Percentiles rank a stretch among this genome's conserved stretches.
phyloP scores from a whole-genome alignment of 2,888 invertebrate genomes.

The Spodoptera littoralis region DNA sequence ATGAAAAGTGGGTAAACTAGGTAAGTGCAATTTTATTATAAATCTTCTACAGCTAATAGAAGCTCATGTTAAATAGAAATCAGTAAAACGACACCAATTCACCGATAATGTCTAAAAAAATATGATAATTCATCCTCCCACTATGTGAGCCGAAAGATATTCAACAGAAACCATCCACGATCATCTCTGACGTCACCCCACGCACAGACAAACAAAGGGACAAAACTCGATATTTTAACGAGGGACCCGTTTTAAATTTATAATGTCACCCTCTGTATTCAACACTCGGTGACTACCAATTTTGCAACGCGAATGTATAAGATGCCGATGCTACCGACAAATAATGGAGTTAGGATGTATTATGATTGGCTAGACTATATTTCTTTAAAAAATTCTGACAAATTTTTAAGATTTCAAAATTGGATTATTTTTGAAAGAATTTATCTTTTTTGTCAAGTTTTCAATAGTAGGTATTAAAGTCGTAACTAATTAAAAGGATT shows the following conservation, averaged over 20 bases:
- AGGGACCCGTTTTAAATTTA: conserved; percentile 83
- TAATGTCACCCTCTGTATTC: conserved; percentile 84
- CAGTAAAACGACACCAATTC: too few relatives aligned
- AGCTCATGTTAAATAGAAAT: too few relatives aligned
- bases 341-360: conserved; percentile 19
- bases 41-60: too few relatives aligned
- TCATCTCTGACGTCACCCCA: conserved; percentile 53
- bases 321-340: conserved; percentile 49
- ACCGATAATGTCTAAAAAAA: conserved; percentile 2
- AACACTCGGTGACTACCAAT: conserved; percentile 78
- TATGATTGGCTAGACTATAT: conserved; percentile 15
- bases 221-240: conserved; percentile 82
- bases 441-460: too few relatives aligned
- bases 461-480: too few relatives aligned
- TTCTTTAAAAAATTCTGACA: neutral
- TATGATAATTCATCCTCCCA: conserved; percentile 39
- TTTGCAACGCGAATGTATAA: conserved; percentile 67
- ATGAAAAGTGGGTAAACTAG: too few relatives aligned
- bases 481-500: too few relatives aligned
- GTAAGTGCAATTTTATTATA: too few relatives aligned
- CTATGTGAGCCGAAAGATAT: conserved; percentile 19
- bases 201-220: conserved; percentile 60
- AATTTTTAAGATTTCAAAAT: too few relatives aligned
- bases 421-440: too few relatives aligned
- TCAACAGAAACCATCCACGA: conserved; percentile 21